Conservation (phyloP, 2,888 invertebrate genomes). For the Nephrotoma guestfalica region DNA sequence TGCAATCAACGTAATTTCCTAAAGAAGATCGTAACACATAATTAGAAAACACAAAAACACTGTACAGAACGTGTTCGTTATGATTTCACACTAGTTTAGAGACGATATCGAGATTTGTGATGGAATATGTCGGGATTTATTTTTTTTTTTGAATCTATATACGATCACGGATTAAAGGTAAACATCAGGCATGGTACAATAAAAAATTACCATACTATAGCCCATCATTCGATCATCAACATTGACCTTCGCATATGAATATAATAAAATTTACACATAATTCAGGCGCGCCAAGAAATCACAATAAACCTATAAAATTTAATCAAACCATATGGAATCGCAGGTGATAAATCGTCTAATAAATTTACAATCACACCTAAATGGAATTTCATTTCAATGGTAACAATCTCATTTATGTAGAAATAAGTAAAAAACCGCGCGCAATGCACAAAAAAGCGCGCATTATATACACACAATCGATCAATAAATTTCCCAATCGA, state of each 20-base stretch:
- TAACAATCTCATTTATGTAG: not conserved
- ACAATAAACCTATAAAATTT: not conserved
- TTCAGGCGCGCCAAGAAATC: not conserved
- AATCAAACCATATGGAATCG: not conserved
- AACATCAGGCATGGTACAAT: not conserved
- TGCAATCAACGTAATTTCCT: not conserved
- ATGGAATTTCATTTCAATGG: not conserved
- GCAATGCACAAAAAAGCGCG: not conserved
- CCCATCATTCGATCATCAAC: not conserved
- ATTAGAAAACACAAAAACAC: not conserved
- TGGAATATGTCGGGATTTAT: not conserved
- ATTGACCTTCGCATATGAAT: not conserved
- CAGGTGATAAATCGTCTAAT: not conserved
- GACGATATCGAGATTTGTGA: not conserved
- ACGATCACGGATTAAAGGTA: not conserved
- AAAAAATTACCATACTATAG: not conserved
- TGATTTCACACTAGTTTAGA: not conserved
- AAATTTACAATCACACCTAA: not conserved
- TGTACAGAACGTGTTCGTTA: not conserved
- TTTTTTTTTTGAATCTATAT: no score
- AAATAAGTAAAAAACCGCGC: not conserved
- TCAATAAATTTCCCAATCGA: not conserved
- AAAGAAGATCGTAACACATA: not conserved
- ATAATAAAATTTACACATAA: not conserved
- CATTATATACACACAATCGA: not conserved